Evolutionary conservation across 2,797 vertebrate genomes (phyloP), one percentile per base, ranked within the genome.

Genomic region (Aphelocoma californica): DNA sequence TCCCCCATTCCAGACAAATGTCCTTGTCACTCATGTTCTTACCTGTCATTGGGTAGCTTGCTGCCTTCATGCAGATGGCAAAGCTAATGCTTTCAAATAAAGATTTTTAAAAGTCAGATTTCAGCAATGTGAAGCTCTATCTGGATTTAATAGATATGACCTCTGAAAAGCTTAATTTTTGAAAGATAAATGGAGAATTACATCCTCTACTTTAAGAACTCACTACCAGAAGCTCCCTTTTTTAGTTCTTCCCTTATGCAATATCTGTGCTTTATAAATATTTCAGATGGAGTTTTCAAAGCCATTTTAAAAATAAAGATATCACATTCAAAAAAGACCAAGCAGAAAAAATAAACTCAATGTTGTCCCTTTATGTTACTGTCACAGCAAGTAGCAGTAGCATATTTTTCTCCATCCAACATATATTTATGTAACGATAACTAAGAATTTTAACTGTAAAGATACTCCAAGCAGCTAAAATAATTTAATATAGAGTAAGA

Each of bases 251-350:
- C 29, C 16, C 44, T 95, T 91, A 92, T 7, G 28, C 61, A 90
- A 38, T 91, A 62, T 86, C 91, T 90, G 60, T 60, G 54, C 58
- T 75, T 82, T 62, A 94, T 95, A 90, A 95, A 95, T 95, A 95
- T 93, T 97, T 90, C 88, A 96, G 72, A 18, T 45, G 14, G 57
- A 62, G 28, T 58, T 90, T 92, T 91, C 66, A 74, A 89, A 45
- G 57, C 34, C 47, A 78, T 74, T 91, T 93, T 56, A 57, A 91
- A 95, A 90, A 79, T 85, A 88, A 92, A 72, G 56, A 77, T 54
- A 83, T 8, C 0, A 0, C 85, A 44, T 81, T 72, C 73, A 88
- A 79, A 44, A 75, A 75, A 51, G 61, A 57, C 38, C 5, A 50
- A 83, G 54, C 6, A 44, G 61, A 34, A 74, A 50, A n/a, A 71